Evolutionary conservation across 2,888 invertebrate species (phyloP).

Genomic region (Parnassius glacialis): DNA sequence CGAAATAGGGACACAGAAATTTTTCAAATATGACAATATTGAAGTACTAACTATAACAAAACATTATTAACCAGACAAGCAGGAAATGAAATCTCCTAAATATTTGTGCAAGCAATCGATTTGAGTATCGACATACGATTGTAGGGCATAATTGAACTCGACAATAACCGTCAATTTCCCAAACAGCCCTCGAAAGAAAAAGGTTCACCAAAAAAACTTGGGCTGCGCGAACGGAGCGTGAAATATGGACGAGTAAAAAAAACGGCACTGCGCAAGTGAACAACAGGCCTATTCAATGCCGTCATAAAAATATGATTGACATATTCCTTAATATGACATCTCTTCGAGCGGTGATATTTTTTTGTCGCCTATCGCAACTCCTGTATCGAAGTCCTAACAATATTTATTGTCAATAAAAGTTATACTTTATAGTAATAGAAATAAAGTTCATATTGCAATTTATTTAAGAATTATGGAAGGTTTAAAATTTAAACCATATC

Average conservation of each 20-base stretch:
- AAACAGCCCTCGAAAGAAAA: slow-evolving; percentile 50
- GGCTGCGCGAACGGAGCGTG: slow-evolving; percentile 69
- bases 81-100: slow-evolving; percentile 58
- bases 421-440: accelerated
- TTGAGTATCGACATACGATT: slow-evolving; percentile 42
- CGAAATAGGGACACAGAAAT: background rate
- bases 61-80: slow-evolving; percentile 39
- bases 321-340: slow-evolving; percentile 81
- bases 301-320: slow-evolving; percentile 81
- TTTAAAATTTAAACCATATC: slow-evolving; percentile 44
- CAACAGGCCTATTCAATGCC: slow-evolving; percentile 67
- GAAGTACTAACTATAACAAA: background rate
- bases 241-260: slow-evolving; percentile 63
- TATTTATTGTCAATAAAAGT: slow-evolving; percentile 26
- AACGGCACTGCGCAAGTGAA: slow-evolving; percentile 72
- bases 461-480: slow-evolving; percentile 27
- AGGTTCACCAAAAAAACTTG: slow-evolving; percentile 51
- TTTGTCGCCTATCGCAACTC: slow-evolving; percentile 67
- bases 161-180: slow-evolving; percentile 45
- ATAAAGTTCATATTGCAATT: slow-evolving; percentile 31
- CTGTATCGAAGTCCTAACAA: slow-evolving; percentile 27
- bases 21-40: slow-evolving; percentile 4
- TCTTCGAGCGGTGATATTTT: slow-evolving; percentile 77
- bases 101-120: slow-evolving; percentile 56
- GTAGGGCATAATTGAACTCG: slow-evolving; percentile 46